Evolutionary conservation across 2,888 invertebrate genomes (phyloP), one percentile per base, ranked within the genome.

Genomic region (Tachina grossa): DNA sequence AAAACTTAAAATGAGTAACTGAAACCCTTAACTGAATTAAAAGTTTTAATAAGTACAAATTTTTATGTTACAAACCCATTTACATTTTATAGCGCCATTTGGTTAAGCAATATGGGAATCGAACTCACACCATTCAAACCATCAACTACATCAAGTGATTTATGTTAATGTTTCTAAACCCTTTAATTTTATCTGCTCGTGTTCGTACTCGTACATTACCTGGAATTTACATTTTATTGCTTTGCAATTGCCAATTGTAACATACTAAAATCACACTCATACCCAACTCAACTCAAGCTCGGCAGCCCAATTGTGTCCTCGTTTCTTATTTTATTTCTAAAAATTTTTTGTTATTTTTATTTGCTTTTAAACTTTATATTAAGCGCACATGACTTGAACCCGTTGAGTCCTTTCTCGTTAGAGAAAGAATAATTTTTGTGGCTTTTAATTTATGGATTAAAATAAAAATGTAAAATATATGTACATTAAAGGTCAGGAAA

Each of bases 361-460:
- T 53, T 68, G 41, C 10, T 59, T 69, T 45, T 68, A 45, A 68
- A 43, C 2, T 75, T 82, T 69, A 75, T 61, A 53, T 16, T 14
- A 19, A 19, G 5, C 45, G 69, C 43, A 82, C 81, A 53, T 82
- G 81, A 63, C 69, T 61, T 43, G 68, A 76, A 76, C 66, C 16
- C 14, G 16, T 45, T 55, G 22, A 16, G 55, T 41, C 53, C 53
- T 63, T 75, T 61, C 31, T 6, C 47, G 11, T 55, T 49, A 13
- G 10, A 51, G 14, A 47, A 75, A 45, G 22, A 69, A 63, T 63
- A 5, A 43, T 41, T 59, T 78, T 49, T 69, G 53, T 59, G 45
- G 19, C n/a, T 53, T 31, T 63, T 57, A 63, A 63, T 63, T 75
- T 66, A 53, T 76, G 53, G 45, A 45, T 65, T 65, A 76, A 47